A percentile compares a stretch with the other conserved stretches of the same genome.
phyloP scores from a whole-genome alignment of 2,797 vertebrate genomes.

The Alca torda region DNA sequence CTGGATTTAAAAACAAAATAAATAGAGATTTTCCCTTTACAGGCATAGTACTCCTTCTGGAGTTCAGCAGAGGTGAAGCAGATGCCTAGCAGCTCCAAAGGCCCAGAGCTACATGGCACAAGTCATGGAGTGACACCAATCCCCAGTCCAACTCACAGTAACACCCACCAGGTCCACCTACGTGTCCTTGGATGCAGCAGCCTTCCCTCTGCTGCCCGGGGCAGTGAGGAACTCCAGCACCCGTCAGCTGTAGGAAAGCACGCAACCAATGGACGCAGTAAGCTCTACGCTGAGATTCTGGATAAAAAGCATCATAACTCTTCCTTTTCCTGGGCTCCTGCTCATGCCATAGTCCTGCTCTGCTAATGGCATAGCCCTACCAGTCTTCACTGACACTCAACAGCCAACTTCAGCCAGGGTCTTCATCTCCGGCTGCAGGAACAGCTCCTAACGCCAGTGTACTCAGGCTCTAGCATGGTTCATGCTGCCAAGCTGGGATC shows the following conservation, averaged over 20 bases:
- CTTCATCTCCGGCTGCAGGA: background rate
- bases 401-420: background rate
- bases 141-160: background rate
- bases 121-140: background rate
- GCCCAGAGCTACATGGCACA: background rate
- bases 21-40: background rate
- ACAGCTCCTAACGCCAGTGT: background rate
- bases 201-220: background rate
- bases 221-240: fast-evolving
- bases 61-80: background rate
- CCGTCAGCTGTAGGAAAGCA: background rate
- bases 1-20: background rate
- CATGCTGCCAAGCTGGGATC: background rate
- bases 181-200: background rate
- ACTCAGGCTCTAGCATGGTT: background rate
- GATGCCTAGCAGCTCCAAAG: background rate
- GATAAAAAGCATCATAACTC: background rate
- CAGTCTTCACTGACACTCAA: background rate
- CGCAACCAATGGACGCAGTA: background rate
- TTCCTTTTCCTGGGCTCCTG: background rate
- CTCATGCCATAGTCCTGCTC: too few relatives aligned
- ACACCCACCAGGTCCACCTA: background rate
- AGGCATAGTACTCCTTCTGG: background rate
- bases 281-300: background rate
- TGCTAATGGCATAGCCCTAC: background rate